A percentile compares a stretch with the other conserved stretches of the same genome.
These are phyloP conservation scores for Phymatocera aterrima DNA, from an alignment of 2,888 invertebrate species.

Conservation along the genomic window DNA sequence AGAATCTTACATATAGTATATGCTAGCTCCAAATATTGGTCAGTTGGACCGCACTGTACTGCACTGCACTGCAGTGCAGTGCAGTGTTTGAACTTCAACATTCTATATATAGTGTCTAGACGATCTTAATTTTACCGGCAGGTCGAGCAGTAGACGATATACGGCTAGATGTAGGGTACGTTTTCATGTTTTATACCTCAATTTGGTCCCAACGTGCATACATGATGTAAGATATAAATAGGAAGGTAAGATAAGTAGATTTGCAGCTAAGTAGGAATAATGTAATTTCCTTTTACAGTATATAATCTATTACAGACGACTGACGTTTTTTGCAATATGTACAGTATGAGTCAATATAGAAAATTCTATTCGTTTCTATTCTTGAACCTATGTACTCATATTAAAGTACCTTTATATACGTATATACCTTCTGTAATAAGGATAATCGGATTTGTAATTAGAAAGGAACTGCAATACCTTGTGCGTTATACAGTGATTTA, in stretches of 20 bases:
- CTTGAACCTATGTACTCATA: neutral
- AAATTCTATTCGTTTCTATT: no score
- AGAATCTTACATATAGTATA: conserved; percentile 2
- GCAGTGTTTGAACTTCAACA: conserved; percentile 34
- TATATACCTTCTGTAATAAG: neutral
- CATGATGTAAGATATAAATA: neutral
- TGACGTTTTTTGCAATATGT: no score
- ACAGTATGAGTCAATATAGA: no score
- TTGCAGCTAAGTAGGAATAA: no score
- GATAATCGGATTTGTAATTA: conserved; percentile 34
- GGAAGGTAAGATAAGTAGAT: no score
- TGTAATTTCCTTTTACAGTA: no score
- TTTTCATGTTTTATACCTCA: neutral
- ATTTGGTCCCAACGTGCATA: neutral
- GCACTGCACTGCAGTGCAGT: conserved; percentile 4
- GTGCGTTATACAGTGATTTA: neutral
- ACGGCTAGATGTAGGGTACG: neutral
- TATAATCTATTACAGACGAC: no score
- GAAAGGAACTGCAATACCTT: conserved; percentile 7
- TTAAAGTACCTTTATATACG: neutral
- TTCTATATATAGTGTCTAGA: conserved; percentile 41
- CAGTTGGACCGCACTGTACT: neutral
- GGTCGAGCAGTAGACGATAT: neutral
- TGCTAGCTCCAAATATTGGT: neutral
- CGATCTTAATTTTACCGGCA: conserved; percentile 38